These are phyloP conservation scores for Rhinichthys osculus DNA, from an alignment of 2,797 vertebrate species.

Conservation along the genomic window DNA sequence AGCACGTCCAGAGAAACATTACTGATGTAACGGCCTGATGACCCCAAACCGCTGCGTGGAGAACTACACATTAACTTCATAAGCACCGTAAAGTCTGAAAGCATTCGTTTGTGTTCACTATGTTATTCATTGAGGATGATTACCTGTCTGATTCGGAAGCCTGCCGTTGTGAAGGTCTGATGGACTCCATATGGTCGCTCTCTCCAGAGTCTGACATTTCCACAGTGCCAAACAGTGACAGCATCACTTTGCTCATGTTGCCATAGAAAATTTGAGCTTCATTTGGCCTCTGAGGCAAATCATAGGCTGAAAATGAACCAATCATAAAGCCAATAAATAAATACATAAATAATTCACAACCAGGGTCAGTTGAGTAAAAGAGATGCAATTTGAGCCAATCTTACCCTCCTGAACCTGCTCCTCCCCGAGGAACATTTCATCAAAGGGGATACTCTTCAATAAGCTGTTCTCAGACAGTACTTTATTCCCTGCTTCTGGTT, in stretches of 20 bases:
- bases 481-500: conserved; percentile 76
- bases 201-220: conserved; percentile 65
- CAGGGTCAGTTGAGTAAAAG: not conserved
- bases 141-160: conserved; percentile 79
- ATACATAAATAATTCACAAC: not conserved
- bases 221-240: conserved; percentile 82
- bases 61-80: conserved; percentile 24
- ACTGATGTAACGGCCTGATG: conserved; percentile 70
- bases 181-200: conserved; percentile 65
- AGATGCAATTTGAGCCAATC: not conserved
- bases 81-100: not conserved
- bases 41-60: conserved; percentile 70
- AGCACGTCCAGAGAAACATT: conserved; percentile 89
- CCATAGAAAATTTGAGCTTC: conserved; percentile 89
- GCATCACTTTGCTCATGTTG: conserved; percentile 85
- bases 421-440: conserved; percentile 89
- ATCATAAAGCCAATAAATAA: not conserved
- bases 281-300: conserved; percentile 86
- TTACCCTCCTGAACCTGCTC: conserved; percentile 87
- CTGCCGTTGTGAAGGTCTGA: conserved; percentile 59
- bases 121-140: not conserved
- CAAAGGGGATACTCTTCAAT: conserved; percentile 84
- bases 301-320: conserved; percentile 76
- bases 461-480: conserved; percentile 85
- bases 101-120: not conserved